A percentile compares a stretch with the other conserved stretches of the same genome.
These are phyloP conservation scores for Forbesichthys papilliferus DNA, from an alignment of 2,113 vertebrate genomes.

Conservation along the genomic window DNA sequence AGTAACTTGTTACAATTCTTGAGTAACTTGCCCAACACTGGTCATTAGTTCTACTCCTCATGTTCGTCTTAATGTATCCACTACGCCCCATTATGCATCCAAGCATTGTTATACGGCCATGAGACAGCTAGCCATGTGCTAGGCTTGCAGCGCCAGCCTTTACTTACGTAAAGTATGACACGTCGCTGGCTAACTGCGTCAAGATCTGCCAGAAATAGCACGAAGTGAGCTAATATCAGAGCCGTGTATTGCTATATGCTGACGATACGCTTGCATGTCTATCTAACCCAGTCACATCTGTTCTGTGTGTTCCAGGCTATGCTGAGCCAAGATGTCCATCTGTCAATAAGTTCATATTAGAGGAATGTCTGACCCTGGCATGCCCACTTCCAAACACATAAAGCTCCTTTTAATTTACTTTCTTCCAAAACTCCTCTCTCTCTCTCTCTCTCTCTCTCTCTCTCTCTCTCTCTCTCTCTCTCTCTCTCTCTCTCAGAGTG, in stretches of 20 bases:
- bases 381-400: no score
- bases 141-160: not conserved
- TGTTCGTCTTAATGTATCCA: constrained; percentile 3
- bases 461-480: constrained; percentile 17
- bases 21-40: no score
- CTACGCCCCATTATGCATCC: constrained; percentile 9
- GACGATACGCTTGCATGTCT: no score
- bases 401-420: not conserved
- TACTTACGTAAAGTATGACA: no score
- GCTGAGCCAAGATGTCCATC: no score
- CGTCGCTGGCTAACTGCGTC: no score
- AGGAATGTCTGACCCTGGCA: no score
- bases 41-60: not conserved
- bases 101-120: not conserved
- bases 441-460: constrained; percentile 15
- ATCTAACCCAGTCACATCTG: not conserved
- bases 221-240: no score
- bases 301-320: not conserved
- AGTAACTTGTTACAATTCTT: no score
- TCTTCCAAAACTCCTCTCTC: not conserved
- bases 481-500: constrained; percentile 38
- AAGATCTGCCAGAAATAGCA: no score
- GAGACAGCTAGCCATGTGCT: not conserved
- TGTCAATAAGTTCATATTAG: no score
- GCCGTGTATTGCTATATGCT: no score